These are phyloP conservation scores for Pyrrhia umbra DNA, from an alignment of 2,888 invertebrate species.

Conservation along the genomic window DNA sequence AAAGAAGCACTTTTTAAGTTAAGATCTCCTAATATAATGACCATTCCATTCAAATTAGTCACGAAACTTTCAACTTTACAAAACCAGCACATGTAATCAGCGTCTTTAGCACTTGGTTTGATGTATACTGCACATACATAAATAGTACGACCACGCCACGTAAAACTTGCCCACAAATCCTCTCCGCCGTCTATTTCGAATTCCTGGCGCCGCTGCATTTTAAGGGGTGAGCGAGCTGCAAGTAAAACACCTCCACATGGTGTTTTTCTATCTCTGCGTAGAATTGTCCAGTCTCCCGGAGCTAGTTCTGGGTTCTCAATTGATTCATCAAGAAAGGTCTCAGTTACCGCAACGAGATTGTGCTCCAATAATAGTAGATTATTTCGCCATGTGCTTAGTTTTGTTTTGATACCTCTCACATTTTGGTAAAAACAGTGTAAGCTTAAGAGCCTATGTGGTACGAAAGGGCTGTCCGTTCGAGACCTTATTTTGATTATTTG, in stretches of 20 bases:
- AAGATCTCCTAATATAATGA: too few species aligned
- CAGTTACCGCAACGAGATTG: not conserved
- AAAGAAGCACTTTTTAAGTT: too few species aligned
- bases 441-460: slow-evolving; percentile 1
- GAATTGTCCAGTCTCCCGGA: not conserved
- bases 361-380: not conserved
- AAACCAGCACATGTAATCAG: too few species aligned
- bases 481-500: not conserved
- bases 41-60: too few species aligned
- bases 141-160: not conserved
- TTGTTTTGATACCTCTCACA: not conserved
- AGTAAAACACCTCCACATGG: slow-evolving; percentile 4
- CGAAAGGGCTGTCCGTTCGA: not conserved
- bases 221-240: not conserved
- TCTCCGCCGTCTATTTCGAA: not conserved
- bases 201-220: not conserved
- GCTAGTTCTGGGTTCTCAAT: not conserved
- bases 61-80: too few species aligned
- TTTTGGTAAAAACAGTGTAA: not conserved
- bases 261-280: not conserved
- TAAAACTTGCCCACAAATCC: not conserved
- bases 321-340: not conserved
- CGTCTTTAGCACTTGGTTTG: not conserved
- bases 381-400: not conserved
- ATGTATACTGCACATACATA: not conserved